Percentiles rank a stretch among this genome's conserved stretches.
These are phyloP conservation scores for Calephelis perditalis DNA, from an alignment of 2,888 invertebrate genomes.

Conservation along the genomic window DNA sequence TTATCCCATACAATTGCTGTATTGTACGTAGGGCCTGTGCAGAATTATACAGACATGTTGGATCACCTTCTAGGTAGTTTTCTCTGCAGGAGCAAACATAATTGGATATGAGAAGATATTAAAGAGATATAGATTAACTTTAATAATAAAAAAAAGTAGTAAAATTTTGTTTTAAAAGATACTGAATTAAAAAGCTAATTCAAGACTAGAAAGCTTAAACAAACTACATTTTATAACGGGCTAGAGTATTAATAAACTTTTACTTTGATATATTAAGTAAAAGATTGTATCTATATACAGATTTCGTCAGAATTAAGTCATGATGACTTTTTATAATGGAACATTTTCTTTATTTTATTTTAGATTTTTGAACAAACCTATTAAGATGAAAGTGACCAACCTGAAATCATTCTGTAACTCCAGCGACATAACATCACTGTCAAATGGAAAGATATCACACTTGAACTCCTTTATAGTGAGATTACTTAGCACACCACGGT, in stretches of 20 bases:
- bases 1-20: conserved; percentile 93
- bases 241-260: too few species aligned
- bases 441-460: conserved; percentile 93
- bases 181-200: too few species aligned
- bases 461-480: conserved; percentile 89
- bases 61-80: conserved; percentile 92
- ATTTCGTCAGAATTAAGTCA: conserved; percentile 19
- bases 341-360: background rate
- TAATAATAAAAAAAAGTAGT: too few species aligned
- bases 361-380: background rate
- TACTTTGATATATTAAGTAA: too few species aligned
- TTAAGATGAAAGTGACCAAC: conserved; percentile 52
- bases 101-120: too few species aligned
- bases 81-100: conserved; percentile 74
- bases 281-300: too few species aligned
- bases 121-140: too few species aligned
- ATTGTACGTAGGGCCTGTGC: conserved; percentile 91
- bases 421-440: conserved; percentile 95
- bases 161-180: too few species aligned
- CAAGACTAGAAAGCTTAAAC: too few species aligned
- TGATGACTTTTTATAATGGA: background rate
- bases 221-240: too few species aligned
- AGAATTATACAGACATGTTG: conserved; percentile 90
- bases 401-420: conserved; percentile 89
- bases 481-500: conserved; percentile 88